phyloP scores from a whole-genome alignment of 2,113 vertebrate species.

The Salvelinus namaycush region DNA sequence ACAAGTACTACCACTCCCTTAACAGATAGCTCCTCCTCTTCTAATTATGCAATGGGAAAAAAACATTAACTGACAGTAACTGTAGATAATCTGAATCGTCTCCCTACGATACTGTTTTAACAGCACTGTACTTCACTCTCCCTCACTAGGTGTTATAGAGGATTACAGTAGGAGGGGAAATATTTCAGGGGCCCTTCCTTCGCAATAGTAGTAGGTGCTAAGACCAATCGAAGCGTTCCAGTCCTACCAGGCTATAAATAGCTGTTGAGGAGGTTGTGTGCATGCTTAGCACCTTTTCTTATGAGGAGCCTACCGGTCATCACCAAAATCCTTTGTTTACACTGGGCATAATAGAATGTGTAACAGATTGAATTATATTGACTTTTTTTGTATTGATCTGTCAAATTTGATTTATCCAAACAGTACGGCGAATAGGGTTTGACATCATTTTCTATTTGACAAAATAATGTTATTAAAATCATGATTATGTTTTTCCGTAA shows the following conservation, averaged over 20 bases:
- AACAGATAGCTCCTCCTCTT: too few relatives aligned
- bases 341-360: constrained; percentile 24
- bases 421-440: not conserved
- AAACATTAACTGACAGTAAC: too few relatives aligned
- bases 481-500: too few relatives aligned
- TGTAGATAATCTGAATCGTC: not conserved
- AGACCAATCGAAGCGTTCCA: constrained; percentile 65
- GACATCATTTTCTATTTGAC: not conserved
- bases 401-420: not conserved
- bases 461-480: not conserved
- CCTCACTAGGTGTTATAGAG: constrained; percentile 8
- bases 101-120: constrained; percentile 4
- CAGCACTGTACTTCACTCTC: not conserved
- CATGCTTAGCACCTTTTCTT: constrained; percentile 38
- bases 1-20: not conserved
- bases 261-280: constrained; percentile 58
- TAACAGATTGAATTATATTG: constrained; percentile 41
- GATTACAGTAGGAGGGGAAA: constrained; percentile 39
- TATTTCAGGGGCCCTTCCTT: constrained; percentile 35
- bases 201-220: constrained; percentile 37
- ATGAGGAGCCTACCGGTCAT: constrained; percentile 37
- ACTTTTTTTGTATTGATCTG: constrained; percentile 21
- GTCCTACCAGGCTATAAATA: constrained; percentile 66
- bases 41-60: too few relatives aligned
- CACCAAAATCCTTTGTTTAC: constrained; percentile 57